Conservation (phyloP, 2,113 vertebrate species). For the Phoenicopterus ruber region DNA sequence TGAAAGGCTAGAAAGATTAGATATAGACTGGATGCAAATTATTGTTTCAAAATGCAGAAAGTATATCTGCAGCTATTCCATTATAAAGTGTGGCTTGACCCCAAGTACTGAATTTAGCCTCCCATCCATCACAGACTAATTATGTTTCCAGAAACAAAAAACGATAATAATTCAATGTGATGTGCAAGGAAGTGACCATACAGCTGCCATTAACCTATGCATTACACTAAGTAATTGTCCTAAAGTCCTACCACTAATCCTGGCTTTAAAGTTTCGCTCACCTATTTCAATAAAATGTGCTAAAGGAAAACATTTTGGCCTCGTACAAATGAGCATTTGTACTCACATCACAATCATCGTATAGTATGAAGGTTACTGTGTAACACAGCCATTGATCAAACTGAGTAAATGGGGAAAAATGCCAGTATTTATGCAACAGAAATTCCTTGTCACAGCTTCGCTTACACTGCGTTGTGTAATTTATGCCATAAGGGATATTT, state of each 20-base stretch:
- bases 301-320: not conserved
- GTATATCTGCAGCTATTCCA: not conserved
- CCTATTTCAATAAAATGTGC: not conserved
- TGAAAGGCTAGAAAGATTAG: not conserved
- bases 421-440: not conserved
- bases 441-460: not conserved
- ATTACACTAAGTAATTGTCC: not conserved
- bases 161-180: conserved; percentile 30
- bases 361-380: not conserved
- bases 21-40: not conserved
- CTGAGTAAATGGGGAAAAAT: not conserved
- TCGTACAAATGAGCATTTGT: not conserved
- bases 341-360: not conserved
- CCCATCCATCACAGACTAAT: conserved; percentile 46
- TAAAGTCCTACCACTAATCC: not conserved
- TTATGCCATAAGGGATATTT: not conserved
- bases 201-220: conserved; percentile 19
- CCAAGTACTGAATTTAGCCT: conserved; percentile 16
- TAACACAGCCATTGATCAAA: not conserved
- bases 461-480: not conserved
- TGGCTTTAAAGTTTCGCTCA: not conserved
- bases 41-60: not conserved
- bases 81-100: conserved; percentile 16
- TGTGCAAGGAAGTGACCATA: conserved; percentile 18
- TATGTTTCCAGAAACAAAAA: conserved; percentile 6